phyloP scores from a whole-genome alignment of 2,888 invertebrate genomes.

The Catocala nupta region DNA sequence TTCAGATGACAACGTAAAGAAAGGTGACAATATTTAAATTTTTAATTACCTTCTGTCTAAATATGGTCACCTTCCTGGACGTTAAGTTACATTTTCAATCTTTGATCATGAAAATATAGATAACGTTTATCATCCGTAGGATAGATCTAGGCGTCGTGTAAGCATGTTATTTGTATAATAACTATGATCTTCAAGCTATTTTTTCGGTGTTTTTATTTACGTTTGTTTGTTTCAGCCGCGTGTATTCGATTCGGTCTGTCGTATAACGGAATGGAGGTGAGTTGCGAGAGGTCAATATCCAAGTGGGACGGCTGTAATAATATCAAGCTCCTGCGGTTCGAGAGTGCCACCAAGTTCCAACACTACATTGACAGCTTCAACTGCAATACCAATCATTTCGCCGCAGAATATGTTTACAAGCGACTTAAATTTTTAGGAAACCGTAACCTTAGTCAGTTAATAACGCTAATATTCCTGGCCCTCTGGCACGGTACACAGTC shows the following conservation, averaged over 20 bases:
- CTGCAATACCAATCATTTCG: slow-evolving; percentile 98
- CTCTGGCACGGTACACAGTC: slow-evolving; percentile 98
- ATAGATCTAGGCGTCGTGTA: too few relatives aligned
- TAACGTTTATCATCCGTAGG: too few relatives aligned
- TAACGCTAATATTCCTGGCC: slow-evolving; percentile 95
- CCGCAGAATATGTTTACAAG: slow-evolving; percentile 97
- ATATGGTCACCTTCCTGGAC: too few relatives aligned
- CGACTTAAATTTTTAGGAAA: slow-evolving; percentile 96
- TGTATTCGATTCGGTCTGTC: slow-evolving; percentile 91
- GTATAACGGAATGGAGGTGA: slow-evolving; percentile 91
- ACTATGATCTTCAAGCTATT: too few relatives aligned
- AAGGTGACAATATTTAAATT: too few relatives aligned
- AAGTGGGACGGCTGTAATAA: slow-evolving; percentile 97
- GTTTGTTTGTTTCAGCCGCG: slow-evolving; percentile 71
- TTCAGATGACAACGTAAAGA: too few relatives aligned
- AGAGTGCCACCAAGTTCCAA: slow-evolving; percentile 94
- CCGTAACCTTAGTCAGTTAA: slow-evolving; percentile 92
- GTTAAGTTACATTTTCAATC: too few relatives aligned
- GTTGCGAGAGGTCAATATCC: slow-evolving; percentile 64
- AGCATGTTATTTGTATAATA: too few relatives aligned
- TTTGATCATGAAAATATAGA: too few relatives aligned
- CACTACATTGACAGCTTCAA: slow-evolving; percentile 97
- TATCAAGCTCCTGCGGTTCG: slow-evolving; percentile 93
- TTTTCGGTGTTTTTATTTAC: too few relatives aligned
- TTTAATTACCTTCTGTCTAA: too few relatives aligned